Conservation (phyloP, 2,797 vertebrate genomes). For the Oceanodroma leucorhoa region DNA sequence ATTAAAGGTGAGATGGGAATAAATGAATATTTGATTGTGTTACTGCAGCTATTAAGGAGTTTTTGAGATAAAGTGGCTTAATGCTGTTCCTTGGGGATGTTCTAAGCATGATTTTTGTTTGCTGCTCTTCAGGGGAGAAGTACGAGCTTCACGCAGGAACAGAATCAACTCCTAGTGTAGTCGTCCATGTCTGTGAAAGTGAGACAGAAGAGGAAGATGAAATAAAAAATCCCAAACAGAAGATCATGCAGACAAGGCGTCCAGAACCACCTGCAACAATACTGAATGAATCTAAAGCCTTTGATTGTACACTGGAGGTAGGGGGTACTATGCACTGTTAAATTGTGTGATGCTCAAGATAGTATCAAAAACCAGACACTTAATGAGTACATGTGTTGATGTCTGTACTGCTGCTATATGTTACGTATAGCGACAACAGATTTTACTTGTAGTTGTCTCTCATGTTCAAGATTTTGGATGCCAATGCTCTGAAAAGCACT, state of each 20-base stretch:
- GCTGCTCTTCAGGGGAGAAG: slow-evolving; percentile 86
- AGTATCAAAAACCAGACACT: not conserved
- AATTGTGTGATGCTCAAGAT: not conserved
- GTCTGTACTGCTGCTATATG: slow-evolving; percentile 39
- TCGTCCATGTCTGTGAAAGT: slow-evolving; percentile 97
- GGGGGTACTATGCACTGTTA: slow-evolving; percentile 30
- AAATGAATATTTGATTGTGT: not conserved
- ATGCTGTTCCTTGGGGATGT: not conserved
- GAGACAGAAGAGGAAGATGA: slow-evolving; percentile 89
- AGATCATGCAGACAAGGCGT: slow-evolving; percentile 93
- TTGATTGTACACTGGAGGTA: slow-evolving; percentile 60
- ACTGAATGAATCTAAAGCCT: slow-evolving; percentile 75
- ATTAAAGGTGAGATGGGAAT: not conserved
- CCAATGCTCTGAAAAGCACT: slow-evolving; percentile 68
- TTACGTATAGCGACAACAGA: not conserved
- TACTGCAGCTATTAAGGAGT: not conserved
- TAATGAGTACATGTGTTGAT: not conserved
- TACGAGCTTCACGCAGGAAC: slow-evolving; percentile 97
- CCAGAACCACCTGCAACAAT: slow-evolving; percentile 82
- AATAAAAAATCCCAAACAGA: slow-evolving; percentile 82
- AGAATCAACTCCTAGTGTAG: slow-evolving; percentile 95
- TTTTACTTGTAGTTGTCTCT: slow-evolving; percentile 60
- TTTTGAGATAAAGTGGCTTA: not conserved
- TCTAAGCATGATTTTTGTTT: not conserved
- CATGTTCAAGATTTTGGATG: slow-evolving; percentile 41